Conservation (phyloP, 1,140 invertebrate genomes). For the Papilio glaucus region DNA sequence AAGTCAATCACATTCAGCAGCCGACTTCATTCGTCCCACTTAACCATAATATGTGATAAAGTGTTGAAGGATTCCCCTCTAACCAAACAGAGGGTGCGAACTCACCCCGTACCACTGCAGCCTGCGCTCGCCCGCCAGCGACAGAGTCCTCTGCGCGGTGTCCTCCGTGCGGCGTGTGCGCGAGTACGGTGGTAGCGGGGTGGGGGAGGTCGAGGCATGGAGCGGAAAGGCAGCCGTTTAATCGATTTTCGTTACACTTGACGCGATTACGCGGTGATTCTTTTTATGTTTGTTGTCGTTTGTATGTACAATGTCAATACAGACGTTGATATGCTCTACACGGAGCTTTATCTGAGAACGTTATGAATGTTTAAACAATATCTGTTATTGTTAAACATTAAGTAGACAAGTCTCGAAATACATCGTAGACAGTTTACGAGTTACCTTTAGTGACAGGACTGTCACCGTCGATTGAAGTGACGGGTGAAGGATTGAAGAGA, state of each 20-base stretch:
- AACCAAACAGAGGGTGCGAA: slow-evolving; percentile 54
- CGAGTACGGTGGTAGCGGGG: slow-evolving; percentile 42
- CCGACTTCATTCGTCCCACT: slow-evolving; percentile 43
- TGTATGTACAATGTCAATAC: slow-evolving; percentile 10
- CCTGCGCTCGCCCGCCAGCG: not conserved
- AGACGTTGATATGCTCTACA: not conserved
- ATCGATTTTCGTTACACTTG: slow-evolving; percentile 57
- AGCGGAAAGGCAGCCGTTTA: slow-evolving; percentile 50
- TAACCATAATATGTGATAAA: slow-evolving; percentile 58
- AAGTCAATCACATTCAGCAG: slow-evolving; percentile 56
- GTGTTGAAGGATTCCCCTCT: slow-evolving; percentile 51
- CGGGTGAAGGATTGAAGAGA: too few species aligned
- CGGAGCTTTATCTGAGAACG: not conserved
- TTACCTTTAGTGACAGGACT: too few species aligned
- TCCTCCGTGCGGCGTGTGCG: not conserved
- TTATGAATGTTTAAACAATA: not conserved
- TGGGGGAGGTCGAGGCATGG: slow-evolving; percentile 45
- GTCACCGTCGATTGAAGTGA: too few species aligned
- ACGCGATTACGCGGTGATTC: slow-evolving; percentile 47
- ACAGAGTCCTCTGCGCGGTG: not conserved
- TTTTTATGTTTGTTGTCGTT: slow-evolving; percentile 51
- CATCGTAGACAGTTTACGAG: too few species aligned
- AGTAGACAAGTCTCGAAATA: too few species aligned
- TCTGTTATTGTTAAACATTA: too few species aligned
- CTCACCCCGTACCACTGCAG: slow-evolving; percentile 40